These are phyloP conservation scores for Silurus aristotelis DNA, from an alignment of 2,797 vertebrate genomes.

Conservation along the genomic window DNA sequence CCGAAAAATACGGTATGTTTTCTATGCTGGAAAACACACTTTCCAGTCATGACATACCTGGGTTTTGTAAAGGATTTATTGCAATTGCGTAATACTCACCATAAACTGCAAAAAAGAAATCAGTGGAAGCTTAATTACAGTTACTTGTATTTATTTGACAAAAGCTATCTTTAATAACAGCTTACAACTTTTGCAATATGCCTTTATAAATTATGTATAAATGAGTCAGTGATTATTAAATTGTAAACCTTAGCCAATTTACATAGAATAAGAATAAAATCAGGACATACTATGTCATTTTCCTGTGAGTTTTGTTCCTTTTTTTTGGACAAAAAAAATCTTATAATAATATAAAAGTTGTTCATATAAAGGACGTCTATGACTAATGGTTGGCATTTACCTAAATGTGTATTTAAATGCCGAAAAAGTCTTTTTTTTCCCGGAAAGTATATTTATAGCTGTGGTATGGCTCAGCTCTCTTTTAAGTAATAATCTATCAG, in stretches of 20 bases:
- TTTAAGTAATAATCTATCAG: slow-evolving; percentile 10
- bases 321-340: neutral
- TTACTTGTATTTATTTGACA: neutral
- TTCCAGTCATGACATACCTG: neutral
- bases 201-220: neutral
- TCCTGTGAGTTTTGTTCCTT: neutral
- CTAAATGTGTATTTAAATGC: neutral
- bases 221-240: neutral
- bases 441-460: neutral
- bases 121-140: neutral
- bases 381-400: neutral
- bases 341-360: no score
- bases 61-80: neutral
- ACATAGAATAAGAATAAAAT: neutral
- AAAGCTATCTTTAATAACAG: neutral
- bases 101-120: neutral
- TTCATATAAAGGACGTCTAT: neutral
- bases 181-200: neutral
- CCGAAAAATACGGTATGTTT: neutral
- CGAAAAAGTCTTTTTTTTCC: neutral
- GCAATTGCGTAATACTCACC: neutral
- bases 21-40: neutral
- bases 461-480: neutral
- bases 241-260: neutral
- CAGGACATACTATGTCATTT: neutral